These are phyloP conservation scores for Bursaphelenchus okinawaensis DNA, from an alignment of 2,888 invertebrate genomes.

Conservation along the genomic window DNA sequence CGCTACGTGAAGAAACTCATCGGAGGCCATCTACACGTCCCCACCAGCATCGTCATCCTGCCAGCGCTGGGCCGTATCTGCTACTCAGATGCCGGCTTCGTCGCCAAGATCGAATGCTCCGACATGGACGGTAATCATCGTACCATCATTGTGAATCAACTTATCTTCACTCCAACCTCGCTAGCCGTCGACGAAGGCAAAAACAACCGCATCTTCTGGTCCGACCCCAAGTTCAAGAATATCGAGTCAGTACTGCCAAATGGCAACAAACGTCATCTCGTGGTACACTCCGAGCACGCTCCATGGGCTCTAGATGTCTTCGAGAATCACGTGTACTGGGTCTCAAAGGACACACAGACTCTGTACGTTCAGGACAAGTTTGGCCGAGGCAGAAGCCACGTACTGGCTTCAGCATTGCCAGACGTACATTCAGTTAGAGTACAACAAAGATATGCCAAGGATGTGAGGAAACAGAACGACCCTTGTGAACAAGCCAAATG, in stretches of 20 bases:
- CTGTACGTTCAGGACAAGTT: slow-evolving; percentile 88
- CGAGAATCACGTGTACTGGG: slow-evolving; percentile 85
- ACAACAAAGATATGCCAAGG: slow-evolving; percentile 47
- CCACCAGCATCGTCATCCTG: slow-evolving; percentile 69
- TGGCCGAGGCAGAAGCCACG: slow-evolving; percentile 81
- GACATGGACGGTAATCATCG: slow-evolving; percentile 95
- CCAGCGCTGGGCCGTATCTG: slow-evolving; percentile 68
- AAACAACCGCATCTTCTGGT: slow-evolving; percentile 88
- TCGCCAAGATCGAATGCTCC: slow-evolving; percentile 84
- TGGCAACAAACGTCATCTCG: slow-evolving; percentile 59
- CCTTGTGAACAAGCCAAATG: slow-evolving; percentile 66
- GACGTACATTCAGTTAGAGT: slow-evolving; percentile 77
- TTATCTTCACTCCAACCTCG: slow-evolving; percentile 79
- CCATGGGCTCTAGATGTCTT: slow-evolving; percentile 73
- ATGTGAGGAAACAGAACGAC: slow-evolving; percentile 24
- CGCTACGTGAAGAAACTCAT: slow-evolving; percentile 66
- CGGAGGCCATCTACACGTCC: slow-evolving; percentile 69
- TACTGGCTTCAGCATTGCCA: slow-evolving; percentile 75
- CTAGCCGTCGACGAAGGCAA: slow-evolving; percentile 82
- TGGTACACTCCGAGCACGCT: slow-evolving; percentile 40
- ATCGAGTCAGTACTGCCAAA: slow-evolving; percentile 80
- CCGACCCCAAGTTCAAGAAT: slow-evolving; percentile 78
- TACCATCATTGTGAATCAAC: slow-evolving; percentile 71
- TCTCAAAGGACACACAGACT: slow-evolving; percentile 81
- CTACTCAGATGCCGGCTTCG: slow-evolving; percentile 86